Conservation (phyloP, 2,888 invertebrate genomes). For the Ferrisia virgata region DNA sequence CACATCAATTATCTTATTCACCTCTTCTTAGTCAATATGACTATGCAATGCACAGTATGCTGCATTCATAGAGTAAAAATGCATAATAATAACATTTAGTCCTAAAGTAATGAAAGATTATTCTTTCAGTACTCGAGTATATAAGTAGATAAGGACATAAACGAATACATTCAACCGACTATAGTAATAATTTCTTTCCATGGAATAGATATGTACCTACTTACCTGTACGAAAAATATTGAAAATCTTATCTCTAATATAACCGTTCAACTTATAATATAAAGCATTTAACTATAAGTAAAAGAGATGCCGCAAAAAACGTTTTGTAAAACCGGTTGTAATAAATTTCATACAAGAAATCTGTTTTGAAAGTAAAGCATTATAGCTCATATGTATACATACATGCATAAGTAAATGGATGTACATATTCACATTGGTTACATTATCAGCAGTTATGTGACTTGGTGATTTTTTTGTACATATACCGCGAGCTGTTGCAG, state of each 20-base stretch:
- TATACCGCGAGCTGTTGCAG: too few species aligned
- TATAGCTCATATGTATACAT: not conserved
- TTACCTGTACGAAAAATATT: not conserved
- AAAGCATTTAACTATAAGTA: not conserved
- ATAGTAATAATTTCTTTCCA: not conserved
- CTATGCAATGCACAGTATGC: too few species aligned
- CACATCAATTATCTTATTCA: too few species aligned
- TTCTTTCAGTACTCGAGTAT: too few species aligned
- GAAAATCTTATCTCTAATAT: not conserved
- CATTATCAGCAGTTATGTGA: not conserved
- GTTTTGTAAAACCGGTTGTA: not conserved
- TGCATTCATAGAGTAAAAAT: too few species aligned
- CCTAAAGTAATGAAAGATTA: too few species aligned
- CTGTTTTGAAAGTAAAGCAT: conserved; percentile 4
- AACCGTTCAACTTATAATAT: not conserved
- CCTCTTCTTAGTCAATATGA: too few species aligned
- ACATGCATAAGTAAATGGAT: not conserved
- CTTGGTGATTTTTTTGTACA: too few species aligned
- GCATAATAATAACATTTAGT: too few species aligned
- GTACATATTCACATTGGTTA: not conserved
- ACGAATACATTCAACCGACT: not conserved
- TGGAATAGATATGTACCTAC: not conserved
- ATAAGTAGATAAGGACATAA: too few species aligned
- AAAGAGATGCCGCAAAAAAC: not conserved
- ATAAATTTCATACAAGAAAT: not conserved